Conservation (phyloP, 2,797 vertebrate species). For the Myripristis murdjan region DNA sequence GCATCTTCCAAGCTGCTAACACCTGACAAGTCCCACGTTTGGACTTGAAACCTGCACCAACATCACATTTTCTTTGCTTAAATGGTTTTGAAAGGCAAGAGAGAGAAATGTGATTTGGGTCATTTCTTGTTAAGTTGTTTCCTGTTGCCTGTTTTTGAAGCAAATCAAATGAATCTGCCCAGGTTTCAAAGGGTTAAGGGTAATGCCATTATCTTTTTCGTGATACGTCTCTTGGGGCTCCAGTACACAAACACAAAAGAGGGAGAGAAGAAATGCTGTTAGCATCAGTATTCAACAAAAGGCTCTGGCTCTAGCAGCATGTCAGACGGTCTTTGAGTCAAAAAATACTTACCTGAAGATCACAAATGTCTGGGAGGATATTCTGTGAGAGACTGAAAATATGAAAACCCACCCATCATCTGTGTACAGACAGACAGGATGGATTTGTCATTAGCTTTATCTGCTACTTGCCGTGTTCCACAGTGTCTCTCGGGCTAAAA, state of each 20-base stretch:
- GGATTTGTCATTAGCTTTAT: constrained; percentile 78
- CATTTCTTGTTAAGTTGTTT: no score
- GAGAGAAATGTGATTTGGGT: no score
- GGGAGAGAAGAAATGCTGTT: no score
- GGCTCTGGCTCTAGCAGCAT: no score
- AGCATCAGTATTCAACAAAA: background rate
- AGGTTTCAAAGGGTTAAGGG: no score
- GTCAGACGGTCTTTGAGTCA: no score
- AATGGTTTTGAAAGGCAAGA: no score
- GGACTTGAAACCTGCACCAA: no score
- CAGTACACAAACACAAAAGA: background rate
- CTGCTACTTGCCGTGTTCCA: constrained; percentile 54
- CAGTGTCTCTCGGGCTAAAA: constrained; percentile 40
- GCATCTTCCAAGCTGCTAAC: background rate
- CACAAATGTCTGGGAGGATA: constrained; percentile 34
- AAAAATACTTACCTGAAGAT: constrained; percentile 65
- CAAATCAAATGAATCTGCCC: no score
- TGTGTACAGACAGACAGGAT: constrained; percentile 60
- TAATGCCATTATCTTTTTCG: background rate
- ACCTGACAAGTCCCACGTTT: background rate
- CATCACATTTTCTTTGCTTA: no score
- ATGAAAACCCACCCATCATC: constrained; percentile 64
- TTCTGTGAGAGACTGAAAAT: constrained; percentile 29
- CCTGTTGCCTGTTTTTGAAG: no score
- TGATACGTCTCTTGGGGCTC: background rate